Percentiles rank a stretch among this genome's conserved stretches.
These are phyloP conservation scores for Brachionus koreanus DNA, from an alignment of 1,140 invertebrate genomes.

Conservation along the genomic window DNA sequence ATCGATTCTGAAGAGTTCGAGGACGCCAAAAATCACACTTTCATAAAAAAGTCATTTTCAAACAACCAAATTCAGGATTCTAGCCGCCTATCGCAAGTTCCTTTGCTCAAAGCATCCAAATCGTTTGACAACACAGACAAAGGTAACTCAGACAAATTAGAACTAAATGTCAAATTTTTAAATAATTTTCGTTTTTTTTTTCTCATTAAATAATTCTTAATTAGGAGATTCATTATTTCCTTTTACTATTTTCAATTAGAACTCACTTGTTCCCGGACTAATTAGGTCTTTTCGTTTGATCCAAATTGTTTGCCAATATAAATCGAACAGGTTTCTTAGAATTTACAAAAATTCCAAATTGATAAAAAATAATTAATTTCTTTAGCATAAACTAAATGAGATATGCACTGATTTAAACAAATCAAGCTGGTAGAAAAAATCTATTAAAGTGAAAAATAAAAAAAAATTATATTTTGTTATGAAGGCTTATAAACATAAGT, in stretches of 20 bases:
- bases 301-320: neutral
- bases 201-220: neutral
- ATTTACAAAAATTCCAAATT: neutral
- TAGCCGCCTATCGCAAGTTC: neutral
- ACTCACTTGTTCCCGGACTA: neutral
- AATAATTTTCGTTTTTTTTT: too few relatives aligned
- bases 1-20: neutral
- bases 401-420: neutral
- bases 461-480: too few relatives aligned
- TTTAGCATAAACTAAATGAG: neutral
- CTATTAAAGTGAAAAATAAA: neutral
- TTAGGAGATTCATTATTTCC: too few relatives aligned
- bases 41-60: constrained; percentile 9
- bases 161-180: neutral
- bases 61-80: neutral
- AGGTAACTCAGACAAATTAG: neutral
- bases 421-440: neutral
- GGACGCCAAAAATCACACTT: neutral
- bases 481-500: neutral
- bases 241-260: too few relatives aligned
- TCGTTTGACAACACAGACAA: constrained; percentile 12
- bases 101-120: constrained; percentile 2
- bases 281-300: neutral
- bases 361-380: constrained; percentile 6
- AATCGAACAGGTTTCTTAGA: neutral